Evolutionary conservation across 2,113 vertebrate genomes (phyloP).

Genomic region (Macaca fascicularis): T2T-MFA8v1.1 NC_088394.1:78349501-78350000

Average conservation of each 20-base stretch:
- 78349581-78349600: neutral
- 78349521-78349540: neutral
- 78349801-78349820: constrained; percentile 57
- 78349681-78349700: constrained; percentile 30
- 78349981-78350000: neutral
- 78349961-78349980: neutral
- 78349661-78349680: constrained; percentile 48
- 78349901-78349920: neutral
- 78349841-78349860: constrained; percentile 38
- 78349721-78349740: constrained; percentile 23
- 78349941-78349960: neutral
- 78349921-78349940: neutral
- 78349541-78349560: neutral
- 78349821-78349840: constrained; percentile 63
- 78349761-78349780: constrained; percentile 35
- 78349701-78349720: constrained; percentile 41
- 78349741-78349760: constrained; percentile 42
- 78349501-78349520: neutral
- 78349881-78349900: neutral
- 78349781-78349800: constrained; percentile 47
- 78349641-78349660: constrained; percentile 55
- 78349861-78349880: constrained; percentile 8
- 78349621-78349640: neutral
- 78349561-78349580: neutral
- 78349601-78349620: neutral